Base-by-base conservation (phyloP, 2,113 vertebrate species). In the Leptosomus discolor region DNA sequence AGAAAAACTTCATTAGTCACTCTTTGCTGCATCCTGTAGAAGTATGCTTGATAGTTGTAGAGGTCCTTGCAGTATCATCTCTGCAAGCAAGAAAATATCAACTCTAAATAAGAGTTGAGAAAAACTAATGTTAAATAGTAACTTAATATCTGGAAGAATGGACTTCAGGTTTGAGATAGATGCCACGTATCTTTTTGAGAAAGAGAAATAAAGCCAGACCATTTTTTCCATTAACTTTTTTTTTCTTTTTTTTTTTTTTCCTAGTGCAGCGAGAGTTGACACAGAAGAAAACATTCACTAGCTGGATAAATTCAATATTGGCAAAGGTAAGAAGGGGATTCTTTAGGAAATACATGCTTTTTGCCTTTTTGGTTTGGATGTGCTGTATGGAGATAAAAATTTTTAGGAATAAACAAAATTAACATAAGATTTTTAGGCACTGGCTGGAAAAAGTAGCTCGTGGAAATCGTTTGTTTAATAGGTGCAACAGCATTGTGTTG, bases 201-300 rank as follows among this genome's bases (percentile, higher is more conserved):
- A 65, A 87, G 27, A 77, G 11, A 29, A 88, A 58, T 32, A 63
- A 81, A 91, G 68, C 5, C 8, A 61, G 9, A 29, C 76, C 0
- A 8, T 45, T 95, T 57, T 73, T 96, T 71, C 43, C 15, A 36
- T 81, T 88, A 91, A 77, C 20, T 56, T 7, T 71, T 83, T 39
- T 2, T 75, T 30, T 26, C 86, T 85, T 89, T 51, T 92, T 88
- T 94, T 32, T 46, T 43, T 37, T 45, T 10, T 84, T 32, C 26
- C 53, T 86, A 99, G 99, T 99, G 82, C 98, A 99, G 69, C 99
- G 99, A 87, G 99, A 99, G 56, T 98, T 98, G 91, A 99, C 98
- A 9, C 99, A 99, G 98, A 99, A 99, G 98, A 99, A 99, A 95
- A 99, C 99, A 15, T 99, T 99, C 94, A 99, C 99, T 69, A 99